Evolutionary conservation across 1,140 invertebrate genomes (phyloP), one percentile per base, ranked within the genome.

Genomic region (Mya arenaria): DNA sequence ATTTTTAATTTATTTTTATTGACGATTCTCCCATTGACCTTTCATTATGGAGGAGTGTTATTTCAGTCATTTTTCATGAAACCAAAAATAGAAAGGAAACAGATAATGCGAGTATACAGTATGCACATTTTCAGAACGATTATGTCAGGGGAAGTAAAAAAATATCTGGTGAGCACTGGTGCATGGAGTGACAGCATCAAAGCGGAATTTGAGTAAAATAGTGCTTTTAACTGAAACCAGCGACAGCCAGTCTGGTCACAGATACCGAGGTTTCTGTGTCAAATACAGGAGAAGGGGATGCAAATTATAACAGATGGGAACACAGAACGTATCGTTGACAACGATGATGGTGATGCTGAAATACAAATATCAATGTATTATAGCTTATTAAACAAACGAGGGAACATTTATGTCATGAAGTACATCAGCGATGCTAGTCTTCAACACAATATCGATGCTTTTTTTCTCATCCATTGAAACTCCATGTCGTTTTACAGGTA

Each of bases 381-480:
- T 83, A 95, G 96, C 41, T 83, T 95, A 0, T 89, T 96, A 3
- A 97, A 99, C 91, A 97, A 98, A 92, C 93, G 95, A 83, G 98
- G 97, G 2, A 95, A 96, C 0, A 89, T 97, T 25, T 94, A 96
- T 41, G 95, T 96, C 13, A 97, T 97, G 95, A 93, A 94, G 6
- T 91, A 95, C 81, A 89, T 98, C 28, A 90, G 94, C 52, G 88
- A 91, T 52, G 83, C 87, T n/a, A 81, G 82, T 83, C 63, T 62
- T 39, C 82, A 86, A 19, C 79, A 83, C 44, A 82, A 91, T 0
- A 92, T 95, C 85, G 92, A 92, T 36, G 91, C 98, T 30, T 91
- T 98, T n/a, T 97, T 97, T 93, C 93, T 98, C n/a, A 98, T 97
- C 94, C 97, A 97, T 0, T 99, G 98, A 90, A 97, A 99, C 92